phyloP scores from a whole-genome alignment of 2,888 invertebrate genomes.

The Alviniconcha strummeri region DNA sequence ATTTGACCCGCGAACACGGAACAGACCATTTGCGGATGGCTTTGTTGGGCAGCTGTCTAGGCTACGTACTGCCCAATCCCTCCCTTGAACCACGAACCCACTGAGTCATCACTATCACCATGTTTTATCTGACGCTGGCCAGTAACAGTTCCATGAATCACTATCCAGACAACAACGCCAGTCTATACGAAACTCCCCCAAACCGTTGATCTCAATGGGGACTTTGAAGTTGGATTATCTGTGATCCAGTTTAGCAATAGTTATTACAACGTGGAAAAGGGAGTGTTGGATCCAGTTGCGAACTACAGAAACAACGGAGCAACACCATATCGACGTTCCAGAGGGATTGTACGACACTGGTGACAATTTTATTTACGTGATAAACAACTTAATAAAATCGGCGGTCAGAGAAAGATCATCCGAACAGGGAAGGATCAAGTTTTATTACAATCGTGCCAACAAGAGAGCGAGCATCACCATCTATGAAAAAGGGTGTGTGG shows the following conservation, averaged over 20 bases:
- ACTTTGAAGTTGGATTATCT: conserved; percentile 28
- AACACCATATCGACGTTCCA: too few species aligned
- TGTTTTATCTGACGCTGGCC: conserved; percentile 21
- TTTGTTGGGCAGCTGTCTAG: conserved; percentile 25
- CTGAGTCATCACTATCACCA: background rate
- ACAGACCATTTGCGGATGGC: conserved; percentile 26
- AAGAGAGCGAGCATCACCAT: background rate
- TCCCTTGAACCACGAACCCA: background rate
- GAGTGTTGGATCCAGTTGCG: too few species aligned
- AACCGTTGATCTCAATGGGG: background rate
- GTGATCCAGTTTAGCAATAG: background rate
- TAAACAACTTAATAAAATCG: too few species aligned
- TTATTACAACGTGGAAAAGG: background rate
- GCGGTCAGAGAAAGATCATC: too few species aligned
- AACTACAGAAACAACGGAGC: too few species aligned
- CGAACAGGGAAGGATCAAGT: too few species aligned
- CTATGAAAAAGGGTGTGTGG: background rate
- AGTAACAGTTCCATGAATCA: conserved; percentile 6
- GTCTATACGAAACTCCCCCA: conserved; percentile 14
- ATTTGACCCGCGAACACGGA: conserved; percentile 7
- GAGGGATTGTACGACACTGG: too few species aligned
- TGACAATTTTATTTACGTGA: too few species aligned
- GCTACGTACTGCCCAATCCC: conserved; percentile 37
- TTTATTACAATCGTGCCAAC: background rate
- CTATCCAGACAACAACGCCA: conserved; percentile 8